Evolutionary conservation across 1,140 invertebrate genomes (phyloP), one percentile per base, ranked within the genome.

Genomic region (Calosoma granatense): DNA sequence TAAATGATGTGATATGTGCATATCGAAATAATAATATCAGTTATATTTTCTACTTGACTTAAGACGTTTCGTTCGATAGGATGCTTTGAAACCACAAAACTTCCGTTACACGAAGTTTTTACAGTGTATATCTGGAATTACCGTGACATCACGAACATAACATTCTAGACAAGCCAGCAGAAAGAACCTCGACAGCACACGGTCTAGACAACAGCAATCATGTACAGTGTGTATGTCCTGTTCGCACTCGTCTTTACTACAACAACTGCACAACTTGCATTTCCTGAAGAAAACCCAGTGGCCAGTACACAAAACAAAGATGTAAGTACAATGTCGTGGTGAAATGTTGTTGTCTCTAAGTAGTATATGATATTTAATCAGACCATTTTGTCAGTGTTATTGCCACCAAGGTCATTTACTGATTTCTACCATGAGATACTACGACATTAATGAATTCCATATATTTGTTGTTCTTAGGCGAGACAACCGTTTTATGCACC

Each of bases 401-500:
- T 36, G 26, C 26, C 6, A 36, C n/a, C 6, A 36, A 36, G 26
- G 26, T 36, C 26, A 36, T 36, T 36, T 36, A n/a, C n/a, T 6
- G 26, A 36, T 36, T 36, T n/a, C n/a, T n/a, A n/a, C n/a, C n/a
- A n/a, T n/a, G n/a, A n/a, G n/a, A n/a, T n/a, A n/a, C n/a, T n/a
- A n/a, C n/a, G n/a, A n/a, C n/a, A n/a, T n/a, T n/a, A n/a, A n/a
- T n/a, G n/a, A n/a, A n/a, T n/a, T n/a, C n/a, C n/a, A n/a, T n/a
- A n/a, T n/a, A n/a, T n/a, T n/a, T n/a, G n/a, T 30, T 47, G 17
- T 47, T 65, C 61, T 62, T 63, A 82, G 79, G 73, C 77, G 56
- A 72, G 78, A 11, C 67, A 70, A 51, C 81, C 83, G 12, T 63
- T 84, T 3, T 78, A 70, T 54, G 69, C 75, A 30, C 80, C 81